Conservation (phyloP, 2,113 vertebrate species). For the Donacobius atricapilla region DNA sequence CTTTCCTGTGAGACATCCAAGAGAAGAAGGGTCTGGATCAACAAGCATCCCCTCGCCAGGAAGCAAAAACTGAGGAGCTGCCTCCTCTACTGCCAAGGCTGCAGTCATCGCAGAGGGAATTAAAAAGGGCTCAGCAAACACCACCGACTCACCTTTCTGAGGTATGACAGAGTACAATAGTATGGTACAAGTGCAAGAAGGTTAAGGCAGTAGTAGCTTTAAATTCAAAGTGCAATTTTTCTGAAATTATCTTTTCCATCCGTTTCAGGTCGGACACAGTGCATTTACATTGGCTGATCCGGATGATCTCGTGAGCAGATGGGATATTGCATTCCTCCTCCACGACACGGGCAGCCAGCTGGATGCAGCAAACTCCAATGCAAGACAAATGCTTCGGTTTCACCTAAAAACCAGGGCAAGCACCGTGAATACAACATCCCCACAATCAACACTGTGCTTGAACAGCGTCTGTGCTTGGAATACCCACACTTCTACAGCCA, state of each 20-base stretch:
- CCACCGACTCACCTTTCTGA: conserved; percentile 81
- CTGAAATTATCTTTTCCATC: conserved; percentile 95
- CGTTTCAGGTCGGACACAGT: conserved; percentile 90
- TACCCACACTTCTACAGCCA: fast-evolving
- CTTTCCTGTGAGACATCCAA: conserved; percentile 78
- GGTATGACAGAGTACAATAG: conserved; percentile 82
- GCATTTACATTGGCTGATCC: conserved; percentile 95
- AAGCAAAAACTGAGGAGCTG: background rate
- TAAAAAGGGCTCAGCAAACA: background rate
- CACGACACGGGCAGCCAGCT: conserved; percentile 85
- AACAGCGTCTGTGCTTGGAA: background rate
- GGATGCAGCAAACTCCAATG: conserved; percentile 91
- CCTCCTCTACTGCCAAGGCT: background rate
- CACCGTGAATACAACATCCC: fast-evolving
- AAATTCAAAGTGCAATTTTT: conserved; percentile 93
- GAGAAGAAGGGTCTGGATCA: background rate
- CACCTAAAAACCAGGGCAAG: conserved; percentile 70
- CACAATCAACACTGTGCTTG: fast-evolving
- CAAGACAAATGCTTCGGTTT: conserved; percentile 96
- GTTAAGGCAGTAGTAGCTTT: conserved; percentile 97
- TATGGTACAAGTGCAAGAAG: conserved; percentile 94
- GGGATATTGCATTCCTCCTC: conserved; percentile 89
- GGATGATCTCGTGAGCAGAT: conserved; percentile 88
- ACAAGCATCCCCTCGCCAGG: fast-evolving
- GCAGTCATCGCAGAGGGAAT: background rate